phyloP scores from a whole-genome alignment of 2,888 invertebrate species.

The Stenurella melanura region DNA sequence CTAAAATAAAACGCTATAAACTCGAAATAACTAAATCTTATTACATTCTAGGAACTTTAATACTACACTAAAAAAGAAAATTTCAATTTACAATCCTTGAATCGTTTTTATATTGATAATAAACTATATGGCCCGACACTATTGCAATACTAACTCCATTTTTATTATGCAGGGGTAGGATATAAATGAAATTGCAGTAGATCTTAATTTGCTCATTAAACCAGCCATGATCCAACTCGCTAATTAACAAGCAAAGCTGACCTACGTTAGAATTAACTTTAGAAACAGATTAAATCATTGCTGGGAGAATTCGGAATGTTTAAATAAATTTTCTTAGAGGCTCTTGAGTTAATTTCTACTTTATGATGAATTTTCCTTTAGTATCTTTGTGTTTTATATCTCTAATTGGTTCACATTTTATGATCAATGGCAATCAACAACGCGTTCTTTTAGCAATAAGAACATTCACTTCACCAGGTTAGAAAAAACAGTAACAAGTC shows the following conservation, averaged over 20 bases:
- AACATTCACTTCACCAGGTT: too few relatives aligned
- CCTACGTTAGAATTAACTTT: not conserved
- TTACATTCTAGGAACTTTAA: conserved; percentile 31
- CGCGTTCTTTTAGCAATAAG: too few relatives aligned
- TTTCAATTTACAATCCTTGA: conserved; percentile 43
- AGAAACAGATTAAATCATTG: not conserved
- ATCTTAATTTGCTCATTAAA: conserved; percentile 53
- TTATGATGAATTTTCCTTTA: too few relatives aligned
- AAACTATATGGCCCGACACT: conserved; percentile 47
- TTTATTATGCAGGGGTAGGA: conserved; percentile 50
- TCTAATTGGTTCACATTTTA: too few relatives aligned
- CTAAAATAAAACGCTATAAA: conserved; percentile 26
- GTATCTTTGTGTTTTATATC: too few relatives aligned
- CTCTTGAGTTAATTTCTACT: too few relatives aligned
- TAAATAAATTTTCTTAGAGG: too few relatives aligned
- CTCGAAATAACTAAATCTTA: conserved; percentile 31
- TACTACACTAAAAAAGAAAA: conserved; percentile 34
- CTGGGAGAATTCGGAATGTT: too few relatives aligned
- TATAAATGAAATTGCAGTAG: conserved; percentile 54
- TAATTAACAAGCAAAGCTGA: not conserved
- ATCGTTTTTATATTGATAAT: conserved; percentile 53
- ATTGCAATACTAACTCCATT: conserved; percentile 50
- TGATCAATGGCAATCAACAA: too few relatives aligned
- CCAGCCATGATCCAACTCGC: not conserved
- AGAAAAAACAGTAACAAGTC: too few relatives aligned